Conservation (phyloP, 2,797 vertebrate species). For the Clarias laeviceps region DNA sequence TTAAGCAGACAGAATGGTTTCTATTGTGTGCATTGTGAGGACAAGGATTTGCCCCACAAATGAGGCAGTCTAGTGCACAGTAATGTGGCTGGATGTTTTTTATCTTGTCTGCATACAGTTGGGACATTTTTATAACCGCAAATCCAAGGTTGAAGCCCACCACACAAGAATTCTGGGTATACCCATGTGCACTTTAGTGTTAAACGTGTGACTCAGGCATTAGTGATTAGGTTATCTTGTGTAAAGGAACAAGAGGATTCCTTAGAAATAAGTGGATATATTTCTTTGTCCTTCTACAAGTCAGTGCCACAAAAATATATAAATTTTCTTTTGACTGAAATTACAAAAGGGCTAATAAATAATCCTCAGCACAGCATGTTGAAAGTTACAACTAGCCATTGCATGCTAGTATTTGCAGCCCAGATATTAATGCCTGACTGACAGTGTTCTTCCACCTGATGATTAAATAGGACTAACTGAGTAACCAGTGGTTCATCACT, state of each 20-base stretch:
- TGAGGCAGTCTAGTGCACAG: conserved; percentile 85
- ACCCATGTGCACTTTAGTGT: background rate
- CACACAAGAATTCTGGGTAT: background rate
- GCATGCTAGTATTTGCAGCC: background rate
- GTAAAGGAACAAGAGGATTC: background rate
- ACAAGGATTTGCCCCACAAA: conserved; percentile 86
- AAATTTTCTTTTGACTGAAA: background rate
- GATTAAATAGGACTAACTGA: background rate
- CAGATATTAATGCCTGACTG: conserved; percentile 6
- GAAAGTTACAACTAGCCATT: background rate
- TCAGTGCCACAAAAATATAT: background rate
- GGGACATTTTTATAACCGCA: conserved; percentile 15
- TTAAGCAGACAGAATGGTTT: conserved; percentile 78
- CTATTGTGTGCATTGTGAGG: conserved; percentile 86
- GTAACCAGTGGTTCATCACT: background rate
- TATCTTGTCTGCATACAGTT: conserved; percentile 9
- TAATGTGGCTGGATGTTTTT: conserved; percentile 83
- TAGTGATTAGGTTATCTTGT: background rate
- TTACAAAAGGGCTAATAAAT: background rate
- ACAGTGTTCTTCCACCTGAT: conserved; percentile 2
- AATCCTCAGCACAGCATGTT: too few species aligned
- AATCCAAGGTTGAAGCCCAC: background rate
- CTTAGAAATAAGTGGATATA: background rate
- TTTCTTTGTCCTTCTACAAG: background rate
- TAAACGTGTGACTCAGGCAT: background rate